Evolutionary conservation across 2,888 invertebrate species (phyloP).

Genomic region (Orchestes rusci): DNA sequence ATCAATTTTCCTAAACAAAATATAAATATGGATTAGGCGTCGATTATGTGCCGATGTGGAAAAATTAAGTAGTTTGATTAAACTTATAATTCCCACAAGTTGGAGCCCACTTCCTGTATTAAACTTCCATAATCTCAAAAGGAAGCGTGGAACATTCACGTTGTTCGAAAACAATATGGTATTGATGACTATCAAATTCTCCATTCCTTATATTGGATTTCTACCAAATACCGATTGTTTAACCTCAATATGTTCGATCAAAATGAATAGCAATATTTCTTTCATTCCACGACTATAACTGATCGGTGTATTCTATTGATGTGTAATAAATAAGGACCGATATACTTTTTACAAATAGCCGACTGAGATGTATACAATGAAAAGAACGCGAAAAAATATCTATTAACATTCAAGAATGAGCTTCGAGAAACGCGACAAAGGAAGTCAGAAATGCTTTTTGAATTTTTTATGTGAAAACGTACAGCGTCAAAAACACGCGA

Average conservation of each 20-base stretch:
- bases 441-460: slow-evolving; percentile 21
- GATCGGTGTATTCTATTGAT: neutral
- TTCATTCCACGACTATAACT: neutral
- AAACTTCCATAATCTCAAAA: too few species aligned
- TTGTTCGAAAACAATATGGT: slow-evolving; percentile 17
- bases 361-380: too few species aligned
- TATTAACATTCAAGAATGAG: slow-evolving; percentile 23
- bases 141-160: slow-evolving; percentile 17
- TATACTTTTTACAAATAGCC: too few species aligned
- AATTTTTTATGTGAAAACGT: slow-evolving; percentile 24
- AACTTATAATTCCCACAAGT: too few species aligned
- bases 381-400: slow-evolving; percentile 10
- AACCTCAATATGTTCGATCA: slow-evolving; percentile 21
- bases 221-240: slow-evolving; percentile 24
- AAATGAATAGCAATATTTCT: slow-evolving; percentile 7
- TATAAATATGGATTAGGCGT: too few species aligned
- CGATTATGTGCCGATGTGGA: too few species aligned
- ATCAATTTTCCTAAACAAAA: too few species aligned
- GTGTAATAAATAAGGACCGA: too few species aligned
- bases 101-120: too few species aligned
- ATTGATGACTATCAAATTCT: slow-evolving; percentile 21
- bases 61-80: too few species aligned
- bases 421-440: slow-evolving; percentile 17
- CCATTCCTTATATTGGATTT: slow-evolving; percentile 19
- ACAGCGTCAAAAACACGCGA: slow-evolving; percentile 22